Evolutionary conservation across 2,888 invertebrate genomes (phyloP), one percentile per base, ranked within the genome.

Genomic region (Philonicus albiceps): DNA sequence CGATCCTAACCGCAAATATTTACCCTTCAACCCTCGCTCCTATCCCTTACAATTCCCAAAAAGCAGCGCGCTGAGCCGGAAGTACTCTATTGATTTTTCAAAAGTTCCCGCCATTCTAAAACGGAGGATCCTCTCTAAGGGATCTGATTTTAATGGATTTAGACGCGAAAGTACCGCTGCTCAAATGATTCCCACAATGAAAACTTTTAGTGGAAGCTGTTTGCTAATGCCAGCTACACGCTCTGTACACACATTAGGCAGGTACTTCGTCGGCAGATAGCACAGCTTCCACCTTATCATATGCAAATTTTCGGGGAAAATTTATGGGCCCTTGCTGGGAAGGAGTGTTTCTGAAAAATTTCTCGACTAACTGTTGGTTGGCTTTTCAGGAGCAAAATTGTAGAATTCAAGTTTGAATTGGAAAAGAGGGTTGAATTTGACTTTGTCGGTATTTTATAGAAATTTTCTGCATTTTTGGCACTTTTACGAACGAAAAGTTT

Each of bases 61-160:
- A n/a, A 53, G 53, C 19, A 64, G 11, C 64, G 64, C 2, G 13
- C 64, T 64, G 27, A 19, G 27, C 64, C 64, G 11, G 22, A 64
- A 64, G 64, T 27, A 2, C 27, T 64, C 53, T 80, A 80, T 80
- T 80, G 80, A 80, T 80, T 53, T 80, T 80, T 49, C 78, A 53
- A 22, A 80, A 64, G 64, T 27, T 19, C 64, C 64, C 64, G 64
- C 64, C 64, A 49, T 49, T 49, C 49, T 7, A n/a, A 1, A 6
- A n/a, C 49, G 49, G 49, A n/a, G 49, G 49, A 49, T 49, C 49
- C 49, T 40, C 16, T 43, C 49, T n/a, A 30, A 16, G 7, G 80
- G 16, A 27, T 53, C 31, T 5, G 49, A 49, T 80, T 80, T 80
- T 30, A 80, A 80, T 49, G 80, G 80, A 80, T 80, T 80, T 80